phyloP scores from a whole-genome alignment of 2,113 vertebrate genomes.

The Phodopus roborovskii region DNA sequence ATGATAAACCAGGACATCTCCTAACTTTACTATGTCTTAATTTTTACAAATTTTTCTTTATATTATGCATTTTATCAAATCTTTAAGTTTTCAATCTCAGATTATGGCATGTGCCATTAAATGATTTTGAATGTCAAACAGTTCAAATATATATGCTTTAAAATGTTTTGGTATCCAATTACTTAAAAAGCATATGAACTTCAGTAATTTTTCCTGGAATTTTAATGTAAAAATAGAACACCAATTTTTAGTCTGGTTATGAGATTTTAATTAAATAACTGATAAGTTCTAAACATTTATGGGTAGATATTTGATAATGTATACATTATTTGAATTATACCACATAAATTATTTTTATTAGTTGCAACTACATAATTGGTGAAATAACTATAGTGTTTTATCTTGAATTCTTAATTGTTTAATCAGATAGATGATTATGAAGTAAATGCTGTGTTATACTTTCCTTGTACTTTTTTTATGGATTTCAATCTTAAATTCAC shows the following conservation, averaged over 20 bases:
- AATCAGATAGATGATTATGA: conserved; percentile 17
- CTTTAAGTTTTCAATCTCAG: conserved; percentile 42
- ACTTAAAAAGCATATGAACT: conserved; percentile 44
- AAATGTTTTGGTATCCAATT: conserved; percentile 37
- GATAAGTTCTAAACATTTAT: conserved; percentile 26
- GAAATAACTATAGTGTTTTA: conserved; percentile 19
- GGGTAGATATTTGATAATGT: neutral
- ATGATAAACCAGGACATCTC: conserved; percentile 44
- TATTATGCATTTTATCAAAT: conserved; percentile 61
- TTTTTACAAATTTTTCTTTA: conserved; percentile 47
- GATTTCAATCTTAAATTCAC: conserved; percentile 46
- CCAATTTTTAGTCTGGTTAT: neutral
- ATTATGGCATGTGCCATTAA: conserved; percentile 10
- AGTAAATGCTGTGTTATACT: neutral
- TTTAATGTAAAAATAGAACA: conserved; percentile 54
- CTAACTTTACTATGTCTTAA: conserved; percentile 38
- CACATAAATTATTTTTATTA: conserved; percentile 25
- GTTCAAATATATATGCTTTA: conserved; percentile 60
- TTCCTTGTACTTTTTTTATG: neutral
- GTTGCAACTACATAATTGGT: neutral
- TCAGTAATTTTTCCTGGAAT: conserved; percentile 35
- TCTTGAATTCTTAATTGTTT: neutral
- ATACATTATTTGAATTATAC: conserved; percentile 44
- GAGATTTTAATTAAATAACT: conserved; percentile 48
- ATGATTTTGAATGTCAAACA: conserved; percentile 15